Evolutionary conservation across 2,113 vertebrate genomes (phyloP), one percentile per base, ranked within the genome.

Genomic region (Nematolebias whitei): DNA sequence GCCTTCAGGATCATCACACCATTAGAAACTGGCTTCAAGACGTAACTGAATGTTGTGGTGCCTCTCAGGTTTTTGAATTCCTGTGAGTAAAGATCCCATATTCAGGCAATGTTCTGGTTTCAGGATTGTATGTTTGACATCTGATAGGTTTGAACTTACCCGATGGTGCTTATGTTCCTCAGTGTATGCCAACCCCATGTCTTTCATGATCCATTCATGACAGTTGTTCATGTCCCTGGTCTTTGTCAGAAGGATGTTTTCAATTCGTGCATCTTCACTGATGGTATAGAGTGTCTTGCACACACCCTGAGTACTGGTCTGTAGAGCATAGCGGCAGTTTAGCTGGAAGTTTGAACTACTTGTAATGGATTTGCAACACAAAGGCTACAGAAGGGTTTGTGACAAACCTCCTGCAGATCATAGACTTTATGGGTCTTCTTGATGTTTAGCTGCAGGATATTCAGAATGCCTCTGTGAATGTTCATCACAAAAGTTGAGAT

Each of bases 241-340:
- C 84, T 93, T 96, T 53, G 88, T 93, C 32, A 94, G 29, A 44
- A 66, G 67, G 35, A 90, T 61, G 12, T 82, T 63, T 2, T 82
- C 63, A 26, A 87, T 88, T 68, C 87, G 92, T 40, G 19, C 82
- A 29, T 95, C 90, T 67, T 96, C 93, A 78, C 82, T 92, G 80
- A 94, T 87, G 68, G 91, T 39, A 1, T 95, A 96, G 53, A 89
- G 87, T 0, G 94, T 94, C 24, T 92, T 93, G 89, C 96, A 97
- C 52, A 95, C 84, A 48, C 96, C 95, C 75, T 93, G 93, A 84
- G 89, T 83, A 79, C 94, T 93, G 48, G 82, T 87, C 95, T 96
- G 5, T n/a, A 51, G 12, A 63, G 6, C 26, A 62, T 41, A 65
- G 9, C 4, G 38, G 10, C 19, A 7, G 2, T 26, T 78, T 22